Percentiles rank a stretch among this genome's conserved stretches.
Evolutionary conservation across 2,797 vertebrate species (phyloP).

Genomic region (Sternarchorhynchus goeldii): DNA sequence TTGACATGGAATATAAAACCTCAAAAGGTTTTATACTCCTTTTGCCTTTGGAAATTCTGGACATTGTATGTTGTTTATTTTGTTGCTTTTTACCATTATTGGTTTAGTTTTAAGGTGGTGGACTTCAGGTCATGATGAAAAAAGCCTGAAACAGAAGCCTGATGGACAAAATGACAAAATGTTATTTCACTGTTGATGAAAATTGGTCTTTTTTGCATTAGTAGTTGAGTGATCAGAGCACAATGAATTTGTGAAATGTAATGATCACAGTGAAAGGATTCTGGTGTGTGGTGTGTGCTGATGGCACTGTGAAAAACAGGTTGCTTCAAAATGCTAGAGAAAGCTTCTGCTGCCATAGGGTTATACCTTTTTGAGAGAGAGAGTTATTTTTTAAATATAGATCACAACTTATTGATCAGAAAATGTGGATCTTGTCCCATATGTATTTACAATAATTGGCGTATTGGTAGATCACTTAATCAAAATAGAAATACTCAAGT

Average conservation of each 20-base stretch:
- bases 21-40: conserved; percentile 4
- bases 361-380: conserved; percentile 9
- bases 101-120: conserved; percentile 55
- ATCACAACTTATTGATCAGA: not conserved
- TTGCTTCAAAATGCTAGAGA: not conserved
- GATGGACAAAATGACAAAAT: not conserved
- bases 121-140: conserved; percentile 24
- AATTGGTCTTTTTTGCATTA: conserved; percentile 18
- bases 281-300: conserved; percentile 18
- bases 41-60: conserved; percentile 32
- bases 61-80: conserved; percentile 46
- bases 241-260: conserved; percentile 5
- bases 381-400: not conserved
- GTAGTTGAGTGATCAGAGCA: not conserved
- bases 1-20: conserved; percentile 56
- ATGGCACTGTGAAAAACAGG: not conserved
- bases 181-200: conserved; percentile 7
- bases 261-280: not conserved
- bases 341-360: conserved; percentile 40
- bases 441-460: conserved; percentile 8
- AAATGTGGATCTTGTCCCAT: not conserved
- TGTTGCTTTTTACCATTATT: not conserved
- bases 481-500: not conserved
- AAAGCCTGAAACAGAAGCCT: conserved; percentile 15
- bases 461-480: not conserved